Evolutionary conservation across 2,888 invertebrate genomes (phyloP).

Genomic region (Caradrina clavipalpis): DNA sequence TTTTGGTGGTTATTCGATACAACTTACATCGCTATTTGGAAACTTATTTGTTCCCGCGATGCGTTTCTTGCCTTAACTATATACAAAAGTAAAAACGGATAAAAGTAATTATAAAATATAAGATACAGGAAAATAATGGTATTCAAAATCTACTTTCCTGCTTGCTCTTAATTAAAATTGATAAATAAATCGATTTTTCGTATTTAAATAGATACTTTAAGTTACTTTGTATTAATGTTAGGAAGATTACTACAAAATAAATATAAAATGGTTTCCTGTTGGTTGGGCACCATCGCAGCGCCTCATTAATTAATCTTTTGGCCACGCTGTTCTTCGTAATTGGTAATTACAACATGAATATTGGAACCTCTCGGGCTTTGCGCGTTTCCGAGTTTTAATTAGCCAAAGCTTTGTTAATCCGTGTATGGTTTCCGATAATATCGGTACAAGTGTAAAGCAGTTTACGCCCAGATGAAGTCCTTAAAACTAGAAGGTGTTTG

Average conservation of each 20-base stretch:
- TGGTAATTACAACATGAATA: constrained; percentile 25
- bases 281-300: background rate
- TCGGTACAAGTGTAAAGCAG: background rate
- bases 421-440: background rate
- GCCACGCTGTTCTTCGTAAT: constrained; percentile 7
- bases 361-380: constrained; percentile 4
- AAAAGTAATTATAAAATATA: background rate
- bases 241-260: background rate
- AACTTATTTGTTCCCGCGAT: no score
- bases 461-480: no score
- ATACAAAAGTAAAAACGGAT: background rate
- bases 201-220: background rate
- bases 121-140: no score
- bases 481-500: background rate
- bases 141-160: no score
- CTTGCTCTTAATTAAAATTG: no score
- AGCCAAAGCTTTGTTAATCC: background rate
- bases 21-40: no score
- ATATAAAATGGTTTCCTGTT: background rate
- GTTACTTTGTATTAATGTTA: background rate
- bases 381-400: background rate
- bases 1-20: no score
- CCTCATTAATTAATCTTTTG: constrained; percentile 27
- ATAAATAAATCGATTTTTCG: no score
- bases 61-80: no score